Evolutionary conservation across 1,140 invertebrate genomes (phyloP).

Genomic region (Phthorimaea operculella): DNA sequence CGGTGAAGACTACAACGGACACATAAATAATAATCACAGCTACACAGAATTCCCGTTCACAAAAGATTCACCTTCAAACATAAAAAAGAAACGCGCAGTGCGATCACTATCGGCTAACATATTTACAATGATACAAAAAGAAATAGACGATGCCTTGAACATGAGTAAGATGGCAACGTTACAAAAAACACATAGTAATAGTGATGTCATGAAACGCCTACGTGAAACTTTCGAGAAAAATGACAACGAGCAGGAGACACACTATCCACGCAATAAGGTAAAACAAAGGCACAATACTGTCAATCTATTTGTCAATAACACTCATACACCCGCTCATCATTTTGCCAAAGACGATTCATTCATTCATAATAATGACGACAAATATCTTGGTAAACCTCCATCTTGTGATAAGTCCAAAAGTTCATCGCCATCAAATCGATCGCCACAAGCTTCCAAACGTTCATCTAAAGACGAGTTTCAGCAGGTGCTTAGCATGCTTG

Average conservation of each 20-base stretch:
- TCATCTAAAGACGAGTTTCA: constrained; percentile 67
- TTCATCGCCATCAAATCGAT: constrained; percentile 61
- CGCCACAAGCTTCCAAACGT: constrained; percentile 57
- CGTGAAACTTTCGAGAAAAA: constrained; percentile 56
- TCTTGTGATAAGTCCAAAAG: constrained; percentile 64
- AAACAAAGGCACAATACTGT: constrained; percentile 64
- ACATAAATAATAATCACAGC: constrained; percentile 51
- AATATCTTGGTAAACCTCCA: constrained; percentile 57
- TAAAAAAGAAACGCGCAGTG: constrained; percentile 79
- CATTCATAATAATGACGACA: constrained; percentile 59
- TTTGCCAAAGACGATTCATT: constrained; percentile 65
- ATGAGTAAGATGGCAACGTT: constrained; percentile 45
- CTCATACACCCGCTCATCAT: constrained; percentile 45
- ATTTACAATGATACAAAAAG: constrained; percentile 75
- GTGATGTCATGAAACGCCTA: constrained; percentile 56
- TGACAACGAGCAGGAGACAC: constrained; percentile 49
- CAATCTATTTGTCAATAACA: constrained; percentile 59
- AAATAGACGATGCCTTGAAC: constrained; percentile 63
- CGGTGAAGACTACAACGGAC: constrained; percentile 46
- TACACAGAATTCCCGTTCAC: constrained; percentile 53
- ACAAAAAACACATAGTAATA: constrained; percentile 64
- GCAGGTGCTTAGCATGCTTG: constrained; percentile 69
- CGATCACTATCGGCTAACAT: constrained; percentile 85
- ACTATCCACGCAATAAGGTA: constrained; percentile 61
- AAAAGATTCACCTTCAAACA: constrained; percentile 44